phyloP scores from a whole-genome alignment of 2,888 invertebrate species.

The Thymelicus acteon region DNA sequence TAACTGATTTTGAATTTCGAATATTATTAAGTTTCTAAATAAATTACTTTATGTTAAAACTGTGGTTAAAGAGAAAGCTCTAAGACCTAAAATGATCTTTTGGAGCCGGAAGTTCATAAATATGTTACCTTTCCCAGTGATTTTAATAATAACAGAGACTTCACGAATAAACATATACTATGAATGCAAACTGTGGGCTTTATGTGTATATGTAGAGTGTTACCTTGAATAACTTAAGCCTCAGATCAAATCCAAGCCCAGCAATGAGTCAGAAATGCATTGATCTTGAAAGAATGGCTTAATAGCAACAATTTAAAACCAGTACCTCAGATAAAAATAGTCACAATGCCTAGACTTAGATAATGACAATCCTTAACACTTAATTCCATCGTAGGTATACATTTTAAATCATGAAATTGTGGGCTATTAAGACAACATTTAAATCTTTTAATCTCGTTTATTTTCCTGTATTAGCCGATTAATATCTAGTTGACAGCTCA shows the following conservation, averaged over 20 bases:
- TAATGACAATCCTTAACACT: conserved; percentile 11
- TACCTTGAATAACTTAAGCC: neutral
- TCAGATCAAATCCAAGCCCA: neutral
- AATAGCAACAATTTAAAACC: neutral
- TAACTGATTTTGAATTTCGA: no score
- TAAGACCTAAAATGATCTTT: no score
- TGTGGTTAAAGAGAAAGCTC: no score
- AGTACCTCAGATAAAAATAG: neutral
- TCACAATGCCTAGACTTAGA: neutral
- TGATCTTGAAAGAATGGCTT: neutral
- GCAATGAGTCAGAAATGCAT: neutral
- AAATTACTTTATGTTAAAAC: no score
- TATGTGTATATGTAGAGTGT: no score
- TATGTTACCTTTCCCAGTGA: no score
- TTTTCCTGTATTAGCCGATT: conserved; percentile 22
- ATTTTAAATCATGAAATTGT: conserved; percentile 23
- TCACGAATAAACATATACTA: no score
- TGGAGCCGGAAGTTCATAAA: no score
- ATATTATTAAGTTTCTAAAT: no score
- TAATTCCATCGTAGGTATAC: conserved; percentile 5
- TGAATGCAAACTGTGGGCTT: no score
- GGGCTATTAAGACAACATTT: neutral
- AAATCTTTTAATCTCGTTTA: conserved; percentile 13
- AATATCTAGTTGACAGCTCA: conserved; percentile 15
- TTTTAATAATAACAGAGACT: no score